Evolutionary conservation across 2,113 vertebrate genomes (phyloP), one percentile per base, ranked within the genome.

Genomic region (Oryctolagus cuniculus): DNA sequence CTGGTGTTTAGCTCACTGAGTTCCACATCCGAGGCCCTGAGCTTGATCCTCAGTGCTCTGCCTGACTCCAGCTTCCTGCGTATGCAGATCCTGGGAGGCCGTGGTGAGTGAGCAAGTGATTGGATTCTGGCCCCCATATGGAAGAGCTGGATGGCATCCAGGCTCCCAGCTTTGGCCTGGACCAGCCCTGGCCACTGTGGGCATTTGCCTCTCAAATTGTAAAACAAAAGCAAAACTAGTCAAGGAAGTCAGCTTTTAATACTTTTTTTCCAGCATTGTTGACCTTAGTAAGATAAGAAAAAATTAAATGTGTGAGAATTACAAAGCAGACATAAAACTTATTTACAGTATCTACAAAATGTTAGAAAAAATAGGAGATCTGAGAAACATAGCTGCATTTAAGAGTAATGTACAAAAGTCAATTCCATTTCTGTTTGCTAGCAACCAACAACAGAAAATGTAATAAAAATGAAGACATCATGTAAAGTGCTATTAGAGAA

Each of bases 401-500:
- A 51, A 77, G 63, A 75, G 24, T 84, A 88, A 34, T 66, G 17
- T 44, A 55, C 13, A 74, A 61, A 63, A 58, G n/a, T 67, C 36
- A 58, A 61, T 63, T 89, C 2, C 5, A 31, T 67, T 77, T 89
- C 79, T 87, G 24, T 69, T 93, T n/a, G 34, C 38, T 64, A 78
- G 36, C 29, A 90, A 53, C 38, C 55, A 72, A 63, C 24, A 88
- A 34, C 34, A 93, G 69, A 89, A 89, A 55, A 74, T 73, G 9
- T 73, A 81, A 87, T 80, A 93, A 87, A 51, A 88, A 85, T 29
- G 34, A 90, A 78, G 38, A 61, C 25, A 67, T 44, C 38, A 64
- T 25, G 53, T 85, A 78, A 94, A 90, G 63, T 31, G 53, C 25
- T 77, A 61, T 36, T 44, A 75, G 72, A 78, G 66, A 90, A 85